Evolutionary conservation across 2,113 vertebrate species (phyloP).

Genomic region (Arizona elegans): DNA sequence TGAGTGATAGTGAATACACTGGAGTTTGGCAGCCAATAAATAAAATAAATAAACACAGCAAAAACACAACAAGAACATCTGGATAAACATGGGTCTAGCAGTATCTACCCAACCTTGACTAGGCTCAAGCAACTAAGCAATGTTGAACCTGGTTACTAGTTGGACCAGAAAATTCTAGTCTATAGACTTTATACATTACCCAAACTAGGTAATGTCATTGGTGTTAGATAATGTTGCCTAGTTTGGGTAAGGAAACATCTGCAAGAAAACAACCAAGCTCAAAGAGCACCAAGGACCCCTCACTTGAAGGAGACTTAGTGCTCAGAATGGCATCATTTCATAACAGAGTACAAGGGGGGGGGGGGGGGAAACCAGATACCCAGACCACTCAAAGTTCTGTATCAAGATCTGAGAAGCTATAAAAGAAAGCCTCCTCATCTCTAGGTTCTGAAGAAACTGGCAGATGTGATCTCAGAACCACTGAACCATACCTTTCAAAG

Average conservation of each 20-base stretch:
- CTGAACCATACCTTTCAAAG: too few species aligned
- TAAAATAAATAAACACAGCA: neutral
- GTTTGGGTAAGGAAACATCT: too few species aligned
- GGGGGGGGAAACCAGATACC: neutral
- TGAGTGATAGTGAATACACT: neutral
- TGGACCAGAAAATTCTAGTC: neutral
- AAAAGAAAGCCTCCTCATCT: neutral
- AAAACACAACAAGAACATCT: neutral
- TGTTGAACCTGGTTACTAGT: neutral
- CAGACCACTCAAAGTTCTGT: neutral
- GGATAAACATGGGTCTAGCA: neutral
- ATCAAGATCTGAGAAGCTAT: neutral
- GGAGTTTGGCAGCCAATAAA: neutral
- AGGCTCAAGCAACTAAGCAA: neutral
- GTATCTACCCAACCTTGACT: neutral
- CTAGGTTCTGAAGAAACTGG: neutral
- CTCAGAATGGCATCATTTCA: neutral
- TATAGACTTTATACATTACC: neutral
- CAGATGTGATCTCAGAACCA: too few species aligned
- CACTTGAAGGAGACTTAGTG: neutral
- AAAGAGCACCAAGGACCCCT: too few species aligned
- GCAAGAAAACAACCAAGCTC: too few species aligned
- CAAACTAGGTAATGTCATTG: too few species aligned
- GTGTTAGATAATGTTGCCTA: too few species aligned
- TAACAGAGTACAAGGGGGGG: neutral